Evolutionary conservation across 2,113 vertebrate genomes (phyloP), one percentile per base, ranked within the genome.

Genomic region (Nanorana parkeri): DNA sequence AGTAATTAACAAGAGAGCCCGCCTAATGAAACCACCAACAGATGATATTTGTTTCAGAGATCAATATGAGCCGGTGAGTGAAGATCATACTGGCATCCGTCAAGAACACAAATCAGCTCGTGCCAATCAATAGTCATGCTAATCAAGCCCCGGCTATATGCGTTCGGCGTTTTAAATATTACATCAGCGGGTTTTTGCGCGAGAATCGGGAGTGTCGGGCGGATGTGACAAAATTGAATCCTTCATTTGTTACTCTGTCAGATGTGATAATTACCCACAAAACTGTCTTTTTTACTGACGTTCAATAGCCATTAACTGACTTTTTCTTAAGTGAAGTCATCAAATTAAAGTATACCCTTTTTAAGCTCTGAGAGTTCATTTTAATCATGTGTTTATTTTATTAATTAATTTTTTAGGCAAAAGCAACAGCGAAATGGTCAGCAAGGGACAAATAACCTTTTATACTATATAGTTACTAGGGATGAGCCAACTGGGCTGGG

Each of bases 1-100:
- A 88, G 92, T 96, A 96, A 97, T 97, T 97, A 97, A 96, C 93
- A 91, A 91, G 90, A 91, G 83, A 75, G 63, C 84, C 86, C 87
- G 88, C 85, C 90, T 94, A 96, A 94, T 94, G 93, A 95, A 95
- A 94, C 91, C 91, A 88, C 89, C 88, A 90, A 91, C 90, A 91
- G 91, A 90, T 88, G 87, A 85, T 90, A 88, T 90, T 90, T 93
- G 86, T 92, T 91, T 89, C 87, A 87, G 76, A 87, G 91, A 95
- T 96, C 94, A 92, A 95, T 95, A 94, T 83, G 81, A 90, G 88
- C 55, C 91, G 91, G 86, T 86, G 90, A 94, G 85, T 87, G 90
- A 89, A 87, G 87, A 91, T 87, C 88, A 91, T 87, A 83, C 85
- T 68, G n/a, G 86, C 90, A 90, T 90, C 88, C 89, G 90, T 93